phyloP scores from a whole-genome alignment of 2,888 invertebrate genomes.

The Coelinius sp. region DNA sequence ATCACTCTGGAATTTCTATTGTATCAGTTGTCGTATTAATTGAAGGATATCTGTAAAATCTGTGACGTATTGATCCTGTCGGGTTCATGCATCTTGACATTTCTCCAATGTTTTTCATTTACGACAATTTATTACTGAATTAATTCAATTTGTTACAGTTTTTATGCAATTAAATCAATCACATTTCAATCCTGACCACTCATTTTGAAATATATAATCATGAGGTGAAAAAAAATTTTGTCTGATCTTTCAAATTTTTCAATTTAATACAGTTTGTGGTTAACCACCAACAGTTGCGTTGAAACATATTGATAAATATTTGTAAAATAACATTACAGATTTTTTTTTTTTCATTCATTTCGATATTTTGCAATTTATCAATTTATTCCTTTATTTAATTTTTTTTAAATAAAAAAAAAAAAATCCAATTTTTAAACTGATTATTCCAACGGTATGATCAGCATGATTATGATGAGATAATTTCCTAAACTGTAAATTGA shows the following conservation, averaged over 20 bases:
- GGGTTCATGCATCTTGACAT: not conserved
- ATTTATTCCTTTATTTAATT: too few relatives aligned
- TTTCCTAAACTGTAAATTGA: too few relatives aligned
- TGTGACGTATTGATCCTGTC: not conserved
- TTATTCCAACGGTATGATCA: too few relatives aligned
- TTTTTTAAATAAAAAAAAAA: too few relatives aligned
- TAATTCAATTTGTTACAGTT: not conserved
- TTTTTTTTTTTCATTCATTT: not conserved
- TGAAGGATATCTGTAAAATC: conserved; percentile 4
- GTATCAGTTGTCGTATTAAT: conserved; percentile 33
- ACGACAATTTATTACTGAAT: too few relatives aligned
- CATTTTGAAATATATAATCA: not conserved
- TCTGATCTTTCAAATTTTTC: not conserved
- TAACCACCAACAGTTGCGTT: conserved; percentile 4
- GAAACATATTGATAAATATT: conserved; percentile 18
- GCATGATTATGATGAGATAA: too few relatives aligned
- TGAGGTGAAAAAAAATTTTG: not conserved
- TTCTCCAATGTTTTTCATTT: too few relatives aligned
- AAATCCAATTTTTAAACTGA: too few relatives aligned
- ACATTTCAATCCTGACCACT: not conserved
- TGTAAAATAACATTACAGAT: not conserved
- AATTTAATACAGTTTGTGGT: not conserved
- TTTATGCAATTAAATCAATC: not conserved
- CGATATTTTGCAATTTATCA: not conserved
- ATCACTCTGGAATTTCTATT: conserved; percentile 52